These are phyloP conservation scores for Nomada flava DNA, from an alignment of 2,888 invertebrate genomes.

Conservation along the genomic window DNA sequence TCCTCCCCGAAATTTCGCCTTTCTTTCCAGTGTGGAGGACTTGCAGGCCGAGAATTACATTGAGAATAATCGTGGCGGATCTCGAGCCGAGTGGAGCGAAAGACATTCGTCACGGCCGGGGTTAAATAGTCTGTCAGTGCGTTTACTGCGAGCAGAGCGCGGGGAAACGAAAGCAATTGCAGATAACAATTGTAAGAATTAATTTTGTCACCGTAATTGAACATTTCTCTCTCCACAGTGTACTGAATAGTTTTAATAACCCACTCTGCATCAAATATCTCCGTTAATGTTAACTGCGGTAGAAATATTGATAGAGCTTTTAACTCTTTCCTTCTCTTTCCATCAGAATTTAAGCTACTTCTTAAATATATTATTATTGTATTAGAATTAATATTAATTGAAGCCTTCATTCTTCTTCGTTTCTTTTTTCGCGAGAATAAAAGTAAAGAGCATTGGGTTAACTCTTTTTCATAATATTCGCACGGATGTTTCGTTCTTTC, in stretches of 20 bases:
- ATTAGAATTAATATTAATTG: no score
- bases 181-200: neutral
- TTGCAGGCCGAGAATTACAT: neutral
- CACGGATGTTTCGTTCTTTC: neutral
- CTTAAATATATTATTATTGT: no score
- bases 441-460: no score
- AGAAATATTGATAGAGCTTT: no score
- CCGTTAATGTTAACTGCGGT: no score
- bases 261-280: no score
- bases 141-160: neutral
- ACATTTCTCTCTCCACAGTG: no score
- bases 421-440: no score
- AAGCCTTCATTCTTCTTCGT: no score
- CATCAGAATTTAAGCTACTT: no score
- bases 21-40: neutral
- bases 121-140: conserved; percentile 16
- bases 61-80: conserved; percentile 6
- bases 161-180: conserved; percentile 1
- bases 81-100: conserved; percentile 3
- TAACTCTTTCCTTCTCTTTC: no score
- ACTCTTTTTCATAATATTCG: no score
- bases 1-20: neutral
- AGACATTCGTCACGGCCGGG: neutral
- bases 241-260: neutral
- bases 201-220: neutral